These are phyloP conservation scores for Epicauta chinensis DNA, from an alignment of 1,140 invertebrate species.

Conservation along the genomic window DNA sequence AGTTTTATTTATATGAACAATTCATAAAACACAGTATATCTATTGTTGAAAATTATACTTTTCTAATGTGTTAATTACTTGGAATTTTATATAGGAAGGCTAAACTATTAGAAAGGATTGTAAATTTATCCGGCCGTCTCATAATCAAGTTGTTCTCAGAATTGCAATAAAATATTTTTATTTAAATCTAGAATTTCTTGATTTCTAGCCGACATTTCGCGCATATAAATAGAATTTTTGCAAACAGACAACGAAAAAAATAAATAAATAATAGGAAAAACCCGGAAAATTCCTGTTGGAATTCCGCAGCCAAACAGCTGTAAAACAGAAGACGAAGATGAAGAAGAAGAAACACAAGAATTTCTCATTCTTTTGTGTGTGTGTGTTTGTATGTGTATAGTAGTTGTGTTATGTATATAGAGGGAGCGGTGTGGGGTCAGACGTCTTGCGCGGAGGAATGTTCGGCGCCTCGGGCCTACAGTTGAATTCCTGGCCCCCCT, in stretches of 20 bases:
- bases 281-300: not conserved
- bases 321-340: not conserved
- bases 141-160: too few species aligned
- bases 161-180: too few species aligned
- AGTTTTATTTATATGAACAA: not conserved
- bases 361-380: not conserved
- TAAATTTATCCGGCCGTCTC: too few species aligned
- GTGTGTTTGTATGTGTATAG: constrained; percentile 21
- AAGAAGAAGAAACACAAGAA: not conserved
- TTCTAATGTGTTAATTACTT: too few species aligned
- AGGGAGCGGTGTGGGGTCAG: constrained; percentile 38
- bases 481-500: constrained; percentile 48
- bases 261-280: not conserved
- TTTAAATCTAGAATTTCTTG: too few species aligned
- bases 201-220: too few species aligned
- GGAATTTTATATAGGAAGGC: too few species aligned
- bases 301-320: not conserved
- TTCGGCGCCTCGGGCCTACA: constrained; percentile 51
- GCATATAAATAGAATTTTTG: too few species aligned
- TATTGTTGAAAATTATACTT: not conserved
- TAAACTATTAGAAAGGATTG: too few species aligned
- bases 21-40: not conserved
- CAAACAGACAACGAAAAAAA: not conserved
- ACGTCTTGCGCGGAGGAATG: constrained; percentile 49
- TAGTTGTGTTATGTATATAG: too few species aligned